Evolutionary conservation across 2,113 vertebrate species (phyloP), one percentile per base, ranked within the genome.

Genomic region (Okapia johnstoni): DNA sequence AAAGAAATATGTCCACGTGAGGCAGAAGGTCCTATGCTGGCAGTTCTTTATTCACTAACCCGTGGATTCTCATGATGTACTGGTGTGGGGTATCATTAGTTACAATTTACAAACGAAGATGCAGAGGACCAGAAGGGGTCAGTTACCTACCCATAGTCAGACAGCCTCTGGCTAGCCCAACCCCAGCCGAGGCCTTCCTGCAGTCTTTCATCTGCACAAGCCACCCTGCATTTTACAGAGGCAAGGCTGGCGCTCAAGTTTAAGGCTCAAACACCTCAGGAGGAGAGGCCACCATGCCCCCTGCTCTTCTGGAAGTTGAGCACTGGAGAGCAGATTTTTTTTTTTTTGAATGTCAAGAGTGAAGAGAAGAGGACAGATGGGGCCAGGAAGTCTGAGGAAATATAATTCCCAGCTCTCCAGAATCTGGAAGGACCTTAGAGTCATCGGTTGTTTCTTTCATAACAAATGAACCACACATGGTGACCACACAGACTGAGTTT

Each of bases 1-100:
- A 55, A 13, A 85, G 55, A 58, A 54, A 70, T 36, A 33, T 6
- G 28, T 93, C 50, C 25, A 1, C 63, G 55, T n/a, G 86, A 66
- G 43, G 58, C 77, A 70, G 14, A 55, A 73, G 46, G 40, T 43
- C 25, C 40, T 61, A 23, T 3, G 46, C 43, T 54, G 28, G 43
- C 23, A 19, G 8, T 48, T 84, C 48, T 77, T 73, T 40, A 58
- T 77, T 86, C 48, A 46, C 9, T 87, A 28, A 57, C 40, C 87
- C 40, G 6, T 33, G 70, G 15, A 52, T 21, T 77, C 57, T 21
- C 26, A 54, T 3, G 26, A 43, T 52, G n/a, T 16, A 48, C 17
- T 8, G 1, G 1, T 25, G 6, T 48, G 25, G 25, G 30, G 14
- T 23, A 4, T 28, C 4, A 1, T 13, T 36, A 66, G 10, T 40